phyloP scores from a whole-genome alignment of 2,888 invertebrate species.

The Polydrusus pterygomalis region DNA sequence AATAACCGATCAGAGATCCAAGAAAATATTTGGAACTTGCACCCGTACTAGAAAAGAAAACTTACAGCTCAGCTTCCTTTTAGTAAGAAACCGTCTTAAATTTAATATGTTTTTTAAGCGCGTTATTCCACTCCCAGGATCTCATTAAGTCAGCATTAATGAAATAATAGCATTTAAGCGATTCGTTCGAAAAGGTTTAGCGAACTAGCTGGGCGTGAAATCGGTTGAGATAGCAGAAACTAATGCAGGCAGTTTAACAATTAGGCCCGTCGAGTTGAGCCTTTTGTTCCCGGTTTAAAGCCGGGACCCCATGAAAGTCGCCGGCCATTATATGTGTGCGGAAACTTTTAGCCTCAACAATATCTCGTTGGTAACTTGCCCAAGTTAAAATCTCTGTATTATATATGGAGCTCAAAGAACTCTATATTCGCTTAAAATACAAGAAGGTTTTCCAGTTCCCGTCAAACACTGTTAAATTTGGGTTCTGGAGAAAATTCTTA shows the following conservation, averaged over 20 bases:
- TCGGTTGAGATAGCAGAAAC: conserved; percentile 64
- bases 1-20: too few relatives aligned
- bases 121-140: conserved; percentile 34
- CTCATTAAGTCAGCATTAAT: conserved; percentile 44
- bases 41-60: background rate
- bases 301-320: conserved; percentile 45
- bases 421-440: background rate
- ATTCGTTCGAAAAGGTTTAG: conserved; percentile 57
- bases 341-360: conserved; percentile 54
- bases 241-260: conserved; percentile 64
- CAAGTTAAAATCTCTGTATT: conserved; percentile 20
- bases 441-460: background rate
- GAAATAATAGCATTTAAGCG: conserved; percentile 54
- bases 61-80: conserved; percentile 8
- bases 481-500: background rate
- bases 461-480: background rate
- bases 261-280: conserved; percentile 58
- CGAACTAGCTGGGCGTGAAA: conserved; percentile 61
- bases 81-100: conserved; percentile 21
- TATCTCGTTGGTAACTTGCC: conserved; percentile 35
- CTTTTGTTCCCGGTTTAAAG: conserved; percentile 49
- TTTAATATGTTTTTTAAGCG: conserved; percentile 40
- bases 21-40: background rate
- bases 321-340: conserved; percentile 51
- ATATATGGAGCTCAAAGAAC: conserved; percentile 4